Evolutionary conservation across 2,888 invertebrate species (phyloP), one percentile per base, ranked within the genome.

Genomic region (Colostygia pectinataria): DNA sequence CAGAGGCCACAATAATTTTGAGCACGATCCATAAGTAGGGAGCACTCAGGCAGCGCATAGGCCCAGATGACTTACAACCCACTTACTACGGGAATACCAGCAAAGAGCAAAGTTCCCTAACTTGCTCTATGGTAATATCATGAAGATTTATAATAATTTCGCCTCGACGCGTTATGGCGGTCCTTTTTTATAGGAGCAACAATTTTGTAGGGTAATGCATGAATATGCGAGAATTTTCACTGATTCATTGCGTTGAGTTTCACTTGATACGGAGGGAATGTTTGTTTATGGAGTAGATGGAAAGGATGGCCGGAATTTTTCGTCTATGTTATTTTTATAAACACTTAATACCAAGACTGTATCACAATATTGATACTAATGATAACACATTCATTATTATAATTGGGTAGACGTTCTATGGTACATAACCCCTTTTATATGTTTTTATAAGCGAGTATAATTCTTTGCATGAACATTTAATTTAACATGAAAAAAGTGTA

Each of bases 71-170:
- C 77, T 83, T 83, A 89, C 83, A 73, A 70, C 77, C 85, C 88
- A 89, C 89, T 88, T 88, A 86, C 81, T 74, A 72, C 74, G 79
- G 71, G 78, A 82, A 80, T 80, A 77, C 76, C 73, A 62, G 70
- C 71, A 71, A 74, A 84, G 83, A 83, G 86, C 83, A 80, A 88
- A 88, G 83, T 86, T 85, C 76, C 76, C 76, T 74, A 80, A 86
- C 75, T 85, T 81, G 74, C 77, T 82, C 80, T 81, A 90, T 88
- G 87, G 84, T 82, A 87, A 90, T 89, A 83, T 81, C 77, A 82
- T 83, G 82, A 82, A 87, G 89, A 90, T 90, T 88, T 89, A 89
- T 87, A 89, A 87, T 89, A 83, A 88, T 87, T 86, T 78, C 75
- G 63, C 71, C 74, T 74, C 67, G 71, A 65, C 71, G 66, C 74